phyloP scores from a whole-genome alignment of 1,140 invertebrate species.

The Agrypnia vestita region DNA sequence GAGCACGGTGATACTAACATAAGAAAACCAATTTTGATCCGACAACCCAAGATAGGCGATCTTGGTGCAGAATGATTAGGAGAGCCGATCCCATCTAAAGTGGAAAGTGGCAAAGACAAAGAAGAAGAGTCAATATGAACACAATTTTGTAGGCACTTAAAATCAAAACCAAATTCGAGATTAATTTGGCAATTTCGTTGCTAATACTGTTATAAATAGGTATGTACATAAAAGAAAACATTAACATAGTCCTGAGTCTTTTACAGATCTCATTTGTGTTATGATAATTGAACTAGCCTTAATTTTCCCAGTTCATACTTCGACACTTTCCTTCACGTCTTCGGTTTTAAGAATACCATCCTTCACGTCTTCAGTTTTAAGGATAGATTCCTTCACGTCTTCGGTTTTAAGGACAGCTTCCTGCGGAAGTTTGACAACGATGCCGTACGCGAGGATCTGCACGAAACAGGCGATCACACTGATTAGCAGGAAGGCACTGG shows the following conservation, averaged over 20 bases:
- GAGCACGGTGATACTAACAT: too few relatives aligned
- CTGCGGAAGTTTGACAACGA: slow-evolving; percentile 51
- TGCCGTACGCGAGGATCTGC: slow-evolving; percentile 65
- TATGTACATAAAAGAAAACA: not conserved
- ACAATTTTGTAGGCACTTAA: too few relatives aligned
- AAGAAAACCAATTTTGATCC: not conserved
- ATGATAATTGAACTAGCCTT: not conserved
- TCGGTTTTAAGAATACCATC: not conserved
- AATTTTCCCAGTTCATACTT: not conserved
- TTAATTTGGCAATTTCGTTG: too few relatives aligned
- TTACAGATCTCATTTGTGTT: not conserved
- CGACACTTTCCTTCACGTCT: not conserved
- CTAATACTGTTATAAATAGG: too few relatives aligned
- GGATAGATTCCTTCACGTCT: too few relatives aligned
- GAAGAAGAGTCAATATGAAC: too few relatives aligned
- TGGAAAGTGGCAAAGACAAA: too few relatives aligned
- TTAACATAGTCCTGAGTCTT: not conserved
- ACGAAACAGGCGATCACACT: slow-evolving; percentile 65
- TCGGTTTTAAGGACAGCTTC: not conserved
- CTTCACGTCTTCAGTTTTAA: not conserved
- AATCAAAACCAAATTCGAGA: too few relatives aligned
- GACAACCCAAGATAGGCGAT: not conserved
- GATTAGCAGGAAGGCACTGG: slow-evolving; percentile 67
- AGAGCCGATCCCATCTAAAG: too few relatives aligned
- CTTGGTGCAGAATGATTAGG: not conserved